These are phyloP conservation scores for Marasmarcha lunaedactyla DNA, from an alignment of 2,888 invertebrate genomes.

Conservation along the genomic window DNA sequence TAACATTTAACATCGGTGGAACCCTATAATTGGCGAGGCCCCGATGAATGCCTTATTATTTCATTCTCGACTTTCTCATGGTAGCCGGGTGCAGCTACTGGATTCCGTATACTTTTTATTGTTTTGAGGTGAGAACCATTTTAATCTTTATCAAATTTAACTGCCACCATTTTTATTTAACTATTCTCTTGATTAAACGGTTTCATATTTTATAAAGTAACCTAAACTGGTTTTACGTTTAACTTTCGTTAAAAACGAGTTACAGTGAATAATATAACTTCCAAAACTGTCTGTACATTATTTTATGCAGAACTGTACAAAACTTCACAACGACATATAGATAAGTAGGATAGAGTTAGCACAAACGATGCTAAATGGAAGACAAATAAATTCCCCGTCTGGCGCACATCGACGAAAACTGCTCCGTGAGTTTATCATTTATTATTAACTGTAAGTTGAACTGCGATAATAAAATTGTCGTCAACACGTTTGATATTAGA, in stretches of 20 bases:
- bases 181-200: not conserved
- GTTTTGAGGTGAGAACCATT: conserved; percentile 29
- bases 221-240: no score
- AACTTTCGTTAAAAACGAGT: no score
- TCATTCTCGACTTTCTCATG: conserved; percentile 63
- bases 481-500: conserved; percentile 13
- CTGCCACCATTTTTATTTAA: not conserved
- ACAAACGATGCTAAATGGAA: conserved; percentile 38
- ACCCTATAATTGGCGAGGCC: conserved; percentile 24
- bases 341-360: conserved; percentile 60
- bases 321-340: conserved; percentile 14
- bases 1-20: conserved; percentile 16
- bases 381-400: conserved; percentile 39
- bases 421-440: conserved; percentile 63
- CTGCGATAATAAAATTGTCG: conserved; percentile 21
- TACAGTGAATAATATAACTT: no score
- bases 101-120: conserved; percentile 48
- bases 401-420: not conserved
- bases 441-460: conserved; percentile 51
- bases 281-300: not conserved
- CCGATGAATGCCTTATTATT: conserved; percentile 29
- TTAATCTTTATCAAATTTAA: not conserved
- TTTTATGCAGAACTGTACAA: not conserved
- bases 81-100: conserved; percentile 58
- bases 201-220: no score